Evolutionary conservation across 2,888 invertebrate genomes (phyloP).

Genomic region (Heliconius erato): DNA sequence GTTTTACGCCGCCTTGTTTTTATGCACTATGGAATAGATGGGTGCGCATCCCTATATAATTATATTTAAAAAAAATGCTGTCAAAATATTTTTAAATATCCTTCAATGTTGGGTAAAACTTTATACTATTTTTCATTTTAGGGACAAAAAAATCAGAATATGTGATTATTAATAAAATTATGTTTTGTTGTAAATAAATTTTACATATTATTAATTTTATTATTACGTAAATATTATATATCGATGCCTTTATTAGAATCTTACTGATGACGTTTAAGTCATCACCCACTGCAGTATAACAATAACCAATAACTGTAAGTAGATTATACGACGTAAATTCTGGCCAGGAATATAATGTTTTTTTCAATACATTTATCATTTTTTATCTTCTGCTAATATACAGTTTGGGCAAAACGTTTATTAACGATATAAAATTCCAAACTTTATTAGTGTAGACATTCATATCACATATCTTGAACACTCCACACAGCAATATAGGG

Average conservation of each 20-base stretch:
- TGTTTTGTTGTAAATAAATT: background rate
- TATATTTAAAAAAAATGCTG: slow-evolving; percentile 71
- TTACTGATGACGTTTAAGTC: background rate
- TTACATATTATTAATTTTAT: background rate
- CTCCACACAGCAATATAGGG: slow-evolving; percentile 60
- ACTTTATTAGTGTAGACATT: slow-evolving; percentile 73
- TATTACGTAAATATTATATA: background rate
- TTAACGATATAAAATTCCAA: slow-evolving; percentile 46
- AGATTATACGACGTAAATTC: background rate
- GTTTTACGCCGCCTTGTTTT: slow-evolving; percentile 65
- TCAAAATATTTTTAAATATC: slow-evolving; percentile 72
- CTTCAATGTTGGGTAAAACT: slow-evolving; percentile 41
- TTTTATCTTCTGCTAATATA: slow-evolving; percentile 21
- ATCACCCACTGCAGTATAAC: background rate
- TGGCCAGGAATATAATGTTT: background rate
- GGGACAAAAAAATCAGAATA: background rate
- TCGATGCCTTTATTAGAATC: background rate
- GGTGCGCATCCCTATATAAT: slow-evolving; percentile 70
- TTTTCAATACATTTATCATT: slow-evolving; percentile 13
- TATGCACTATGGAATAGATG: slow-evolving; percentile 59
- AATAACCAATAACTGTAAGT: background rate
- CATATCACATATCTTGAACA: slow-evolving; percentile 71
- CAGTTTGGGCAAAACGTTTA: slow-evolving; percentile 5
- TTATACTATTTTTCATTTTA: background rate
- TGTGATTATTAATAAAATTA: background rate